Evolutionary conservation across 2,113 vertebrate species (phyloP), one percentile per base, ranked within the genome.

Genomic region (Pygoscelis adeliae): DNA sequence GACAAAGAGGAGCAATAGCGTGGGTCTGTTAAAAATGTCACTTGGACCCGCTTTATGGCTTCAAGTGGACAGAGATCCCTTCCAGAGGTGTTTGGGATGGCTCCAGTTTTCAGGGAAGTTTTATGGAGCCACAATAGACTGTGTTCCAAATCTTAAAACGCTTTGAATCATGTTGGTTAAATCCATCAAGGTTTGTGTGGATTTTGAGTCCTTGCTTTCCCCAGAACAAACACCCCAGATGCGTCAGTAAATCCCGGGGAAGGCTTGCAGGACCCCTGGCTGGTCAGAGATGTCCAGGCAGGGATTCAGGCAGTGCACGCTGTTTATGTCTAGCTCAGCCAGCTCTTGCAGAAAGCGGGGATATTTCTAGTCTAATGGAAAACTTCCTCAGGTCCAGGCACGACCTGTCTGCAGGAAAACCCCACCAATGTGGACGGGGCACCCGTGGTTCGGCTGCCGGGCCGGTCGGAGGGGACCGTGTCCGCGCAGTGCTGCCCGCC

Each of bases 401-500:
- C 0, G 4, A 30, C 36, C 19, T 18, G 14, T 26, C 58, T 27
- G 66, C 1, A 1, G 36, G 52, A 36, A 62, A 69, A 59, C 30
- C 7, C 23, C 30, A 17, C 32, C 15, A 4, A 30, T 13, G 40
- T 15, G 29, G 62, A 38, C 6, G 2, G 19, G 53, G 27, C 21
- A 29, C 15, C 23, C 20, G 1, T 3, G 4, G 15, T 42, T 50
- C 2, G 0, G 53, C 36, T 22, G 50, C 32, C 5, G 9, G 55
- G 14, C 20, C 1, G 4, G 81, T 15, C 2, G 2, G 56, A 29
- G 36, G 47, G 67, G 67, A 36, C 25, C 7, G 1, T 2, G 2
- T 50, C 52, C 12, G 0, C 3, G 9, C 5, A 3, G 19, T 8
- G 32, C 49, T 72, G 58, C 47, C 38, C 2, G 2, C 13, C 3